Evolutionary conservation across 2,888 invertebrate genomes (phyloP), one percentile per base, ranked within the genome.

Genomic region (Phaedon cochleariae): DNA sequence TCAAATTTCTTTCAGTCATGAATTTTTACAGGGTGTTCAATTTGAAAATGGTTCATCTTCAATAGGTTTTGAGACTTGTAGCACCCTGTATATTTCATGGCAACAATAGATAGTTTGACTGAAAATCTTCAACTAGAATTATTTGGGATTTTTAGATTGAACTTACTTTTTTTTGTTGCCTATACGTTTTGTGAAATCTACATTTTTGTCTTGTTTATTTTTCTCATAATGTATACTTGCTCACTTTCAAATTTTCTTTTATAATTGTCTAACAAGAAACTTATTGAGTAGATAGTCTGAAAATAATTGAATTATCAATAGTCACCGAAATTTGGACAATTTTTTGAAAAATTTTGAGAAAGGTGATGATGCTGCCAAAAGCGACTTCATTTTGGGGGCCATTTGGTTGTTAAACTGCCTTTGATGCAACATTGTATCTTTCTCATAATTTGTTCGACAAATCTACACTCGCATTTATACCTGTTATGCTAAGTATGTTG

Each of bases 401-500:
- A 34, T 34, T 34, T 4, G 15, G n/a, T 12, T 18, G 22, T 49
- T 49, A n/a, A 26, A 10, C 6, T 34, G 12, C 12, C 6, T 34
- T 34, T 3, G 41, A n/a, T 41, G 41, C 15, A 15, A 41, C 41
- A 29, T 18, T 61, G 12, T 55, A n/a, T 54, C 61, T 55, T 62
- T 62, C 52, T 62, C 57, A 46, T 37, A 34, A 55, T 57, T 55
- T 55, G 53, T 67, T 45, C 64, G 51, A 57, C 41, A 17, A 34
- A 48, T 57, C 57, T 57, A 73, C 72, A 73, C 73, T 75, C 74
- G 76, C 73, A 75, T 73, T 76, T 76, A 78, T 37, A 54, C 78
- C 78, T 80, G 80, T 82, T 81, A 63, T 58, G 81, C 82, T 81
- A 81, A 75, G 73, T 75, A 77, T 79, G 41, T 9, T 41, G 34